Conservation (phyloP, 2,113 vertebrate species). For the Psilopogon haemacephalus region DNA sequence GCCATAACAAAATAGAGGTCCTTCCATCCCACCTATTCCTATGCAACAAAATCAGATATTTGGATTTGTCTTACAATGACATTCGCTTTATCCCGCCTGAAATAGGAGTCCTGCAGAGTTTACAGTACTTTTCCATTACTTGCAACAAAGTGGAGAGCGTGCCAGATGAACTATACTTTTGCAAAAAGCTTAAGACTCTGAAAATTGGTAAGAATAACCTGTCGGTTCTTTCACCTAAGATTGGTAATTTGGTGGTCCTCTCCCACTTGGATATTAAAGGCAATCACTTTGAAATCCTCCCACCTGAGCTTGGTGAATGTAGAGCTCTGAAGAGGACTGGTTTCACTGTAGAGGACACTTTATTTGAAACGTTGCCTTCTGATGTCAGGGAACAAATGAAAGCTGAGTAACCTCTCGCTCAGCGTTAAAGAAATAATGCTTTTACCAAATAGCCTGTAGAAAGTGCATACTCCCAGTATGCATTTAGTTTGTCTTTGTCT, state of each 20-base stretch:
- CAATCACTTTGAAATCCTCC: constrained; percentile 94
- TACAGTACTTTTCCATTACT: constrained; percentile 94
- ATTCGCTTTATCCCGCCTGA: constrained; percentile 97
- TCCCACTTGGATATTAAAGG: constrained; percentile 92
- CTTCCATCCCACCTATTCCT: constrained; percentile 96
- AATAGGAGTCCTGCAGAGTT: constrained; percentile 95
- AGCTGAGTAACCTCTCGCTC: constrained; percentile 82
- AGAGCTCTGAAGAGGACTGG: constrained; percentile 86
- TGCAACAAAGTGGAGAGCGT: constrained; percentile 96
- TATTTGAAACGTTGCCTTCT: constrained; percentile 96
- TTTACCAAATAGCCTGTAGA: constrained; percentile 78
- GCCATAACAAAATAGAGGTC: constrained; percentile 96
- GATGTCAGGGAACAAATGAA: constrained; percentile 95
- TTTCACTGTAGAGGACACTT: constrained; percentile 87
- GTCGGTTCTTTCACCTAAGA: constrained; percentile 92
- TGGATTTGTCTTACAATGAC: constrained; percentile 94
- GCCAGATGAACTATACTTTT: constrained; percentile 97
- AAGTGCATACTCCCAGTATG: constrained; percentile 68
- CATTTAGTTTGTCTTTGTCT: constrained; percentile 66
- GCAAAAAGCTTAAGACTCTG: constrained; percentile 96
- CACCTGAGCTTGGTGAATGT: constrained; percentile 89
- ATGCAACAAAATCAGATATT: constrained; percentile 94
- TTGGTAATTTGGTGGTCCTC: constrained; percentile 87
- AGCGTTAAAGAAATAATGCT: constrained; percentile 67
- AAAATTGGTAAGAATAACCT: constrained; percentile 95